Evolutionary conservation across 2,888 invertebrate species (phyloP).

Genomic region (Caenorhabditis afra): DNA sequence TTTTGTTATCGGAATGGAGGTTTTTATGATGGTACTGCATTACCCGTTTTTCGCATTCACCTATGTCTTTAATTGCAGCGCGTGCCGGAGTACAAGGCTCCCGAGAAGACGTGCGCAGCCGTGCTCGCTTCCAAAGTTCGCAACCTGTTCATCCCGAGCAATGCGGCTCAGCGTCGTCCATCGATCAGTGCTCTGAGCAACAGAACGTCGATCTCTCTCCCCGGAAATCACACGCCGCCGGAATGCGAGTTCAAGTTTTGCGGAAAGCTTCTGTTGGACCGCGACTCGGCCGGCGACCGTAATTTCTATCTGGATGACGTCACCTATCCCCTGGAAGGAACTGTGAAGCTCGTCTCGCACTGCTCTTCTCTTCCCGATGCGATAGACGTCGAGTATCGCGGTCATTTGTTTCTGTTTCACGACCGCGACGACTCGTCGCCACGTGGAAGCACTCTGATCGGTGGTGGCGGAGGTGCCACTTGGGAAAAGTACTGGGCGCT

Average conservation of each 20-base stretch:
- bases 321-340: constrained; percentile 74
- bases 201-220: constrained; percentile 40
- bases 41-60: too few relatives aligned
- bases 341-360: constrained; percentile 65
- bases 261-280: constrained; percentile 57
- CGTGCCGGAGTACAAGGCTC: constrained; percentile 53
- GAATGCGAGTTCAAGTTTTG: constrained; percentile 61
- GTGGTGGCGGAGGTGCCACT: constrained; percentile 25
- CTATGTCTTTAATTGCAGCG: too few relatives aligned
- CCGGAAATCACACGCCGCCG: constrained; percentile 45
- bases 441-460: too few relatives aligned
- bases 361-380: constrained; percentile 67
- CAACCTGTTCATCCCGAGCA: constrained; percentile 52
- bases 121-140: constrained; percentile 60
- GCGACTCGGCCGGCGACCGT: constrained; percentile 55
- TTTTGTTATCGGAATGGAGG: constrained; percentile 59
- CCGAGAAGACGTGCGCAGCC: constrained; percentile 62
- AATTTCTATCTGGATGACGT: constrained; percentile 70
- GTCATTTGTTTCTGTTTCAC: constrained; percentile 68
- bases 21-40: constrained; percentile 55
- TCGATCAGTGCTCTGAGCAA: constrained; percentile 21
- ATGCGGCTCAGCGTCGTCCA: constrained; percentile 39
- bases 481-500: constrained; percentile 75
- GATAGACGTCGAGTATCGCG: constrained; percentile 68
- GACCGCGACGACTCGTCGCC: constrained; percentile 15